Evolutionary conservation across 2,113 vertebrate species (phyloP).

Genomic region (Butorides virescens): DNA sequence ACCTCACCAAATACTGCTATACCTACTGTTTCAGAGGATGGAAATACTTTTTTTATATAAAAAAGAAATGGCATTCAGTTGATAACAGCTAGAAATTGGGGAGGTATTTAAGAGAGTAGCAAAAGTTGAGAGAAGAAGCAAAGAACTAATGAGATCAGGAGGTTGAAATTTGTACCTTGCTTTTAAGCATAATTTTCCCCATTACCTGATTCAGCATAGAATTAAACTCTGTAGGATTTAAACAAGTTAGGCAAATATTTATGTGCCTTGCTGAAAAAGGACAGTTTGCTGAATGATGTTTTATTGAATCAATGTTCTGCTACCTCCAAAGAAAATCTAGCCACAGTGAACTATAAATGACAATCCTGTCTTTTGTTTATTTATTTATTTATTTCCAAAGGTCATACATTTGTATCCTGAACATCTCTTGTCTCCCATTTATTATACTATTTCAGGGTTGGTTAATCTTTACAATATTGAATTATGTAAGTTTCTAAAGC

Average conservation of each 20-base stretch:
- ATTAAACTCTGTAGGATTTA: neutral
- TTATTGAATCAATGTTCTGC: conserved; percentile 1
- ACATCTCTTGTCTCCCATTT: neutral
- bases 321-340: conserved; percentile 11
- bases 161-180: neutral
- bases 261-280: neutral
- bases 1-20: neutral
- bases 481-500: conserved; percentile 53
- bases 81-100: neutral
- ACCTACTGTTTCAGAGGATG: neutral
- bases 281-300: neutral
- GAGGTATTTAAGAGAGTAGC: neutral
- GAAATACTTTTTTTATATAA: neutral
- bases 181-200: neutral
- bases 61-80: neutral
- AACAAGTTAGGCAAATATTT: conserved; percentile 42
- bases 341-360: neutral
- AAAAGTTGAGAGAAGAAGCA: neutral
- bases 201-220: neutral
- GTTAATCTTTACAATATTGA: conserved; percentile 56
- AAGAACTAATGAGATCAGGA: neutral
- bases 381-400: conserved; percentile 50
- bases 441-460: conserved; percentile 47
- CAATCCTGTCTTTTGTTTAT: neutral
- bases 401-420: conserved; percentile 43